Percentiles rank a stretch among this genome's conserved stretches.
Evolutionary conservation across 2,888 invertebrate genomes (phyloP).

Genomic region (Drosophila tanythrix): DNA sequence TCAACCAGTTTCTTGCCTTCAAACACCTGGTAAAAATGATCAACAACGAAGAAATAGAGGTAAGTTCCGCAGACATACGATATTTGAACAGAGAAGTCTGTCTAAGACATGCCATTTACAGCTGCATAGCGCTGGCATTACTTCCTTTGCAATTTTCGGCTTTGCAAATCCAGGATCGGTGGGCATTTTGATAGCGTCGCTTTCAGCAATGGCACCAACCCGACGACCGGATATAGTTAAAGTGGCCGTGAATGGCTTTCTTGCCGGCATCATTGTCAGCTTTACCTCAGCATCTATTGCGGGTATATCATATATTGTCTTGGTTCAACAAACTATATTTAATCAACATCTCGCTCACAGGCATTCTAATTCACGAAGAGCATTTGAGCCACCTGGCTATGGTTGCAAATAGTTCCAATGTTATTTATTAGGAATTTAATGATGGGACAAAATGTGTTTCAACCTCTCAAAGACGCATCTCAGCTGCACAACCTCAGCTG

Average conservation of each 20-base stretch:
- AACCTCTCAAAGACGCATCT: conserved; percentile 27
- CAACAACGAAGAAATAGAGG: conserved; percentile 38
- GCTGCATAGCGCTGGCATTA: conserved; percentile 91
- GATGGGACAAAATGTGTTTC: conserved; percentile 11
- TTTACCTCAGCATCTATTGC: conserved; percentile 59
- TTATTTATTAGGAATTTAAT: not conserved
- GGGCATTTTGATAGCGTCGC: conserved; percentile 91
- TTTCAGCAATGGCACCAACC: conserved; percentile 90
- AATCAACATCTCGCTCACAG: conserved; percentile 17
- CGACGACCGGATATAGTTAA: conserved; percentile 24
- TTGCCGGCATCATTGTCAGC: conserved; percentile 54
- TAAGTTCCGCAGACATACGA: conserved; percentile 7
- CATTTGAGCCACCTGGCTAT: conserved; percentile 8
- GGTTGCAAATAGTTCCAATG: not conserved
- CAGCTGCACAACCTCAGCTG: conserved; percentile 27
- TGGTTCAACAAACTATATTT: not conserved
- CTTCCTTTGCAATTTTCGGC: conserved; percentile 95
- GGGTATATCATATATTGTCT: conserved; percentile 19
- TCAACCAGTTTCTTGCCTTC: conserved; percentile 96
- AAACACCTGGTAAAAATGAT: conserved; percentile 89
- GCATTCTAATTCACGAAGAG: conserved; percentile 16
- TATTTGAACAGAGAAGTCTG: not conserved
- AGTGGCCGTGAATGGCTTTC: conserved; percentile 26
- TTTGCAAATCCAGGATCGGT: conserved; percentile 94
- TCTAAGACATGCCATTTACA: conserved; percentile 72